Percentiles rank a stretch among this genome's conserved stretches.
Conservation (phyloP, 2,113 vertebrate species). For the Pan troglodytes region DNA sequence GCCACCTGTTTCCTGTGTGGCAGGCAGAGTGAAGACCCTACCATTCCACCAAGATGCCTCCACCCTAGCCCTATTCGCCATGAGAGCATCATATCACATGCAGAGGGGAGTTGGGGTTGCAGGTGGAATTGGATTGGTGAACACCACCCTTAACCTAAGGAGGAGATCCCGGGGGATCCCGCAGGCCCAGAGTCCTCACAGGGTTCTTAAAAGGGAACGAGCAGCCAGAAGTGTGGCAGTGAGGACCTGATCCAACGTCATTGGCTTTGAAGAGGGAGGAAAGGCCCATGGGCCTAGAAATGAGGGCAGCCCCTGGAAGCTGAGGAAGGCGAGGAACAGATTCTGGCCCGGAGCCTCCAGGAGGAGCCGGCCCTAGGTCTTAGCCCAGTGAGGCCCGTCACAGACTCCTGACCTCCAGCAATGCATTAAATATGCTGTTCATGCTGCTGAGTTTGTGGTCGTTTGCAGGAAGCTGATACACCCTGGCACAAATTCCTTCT, state of each 20-base stretch:
- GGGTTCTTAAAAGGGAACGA: not conserved
- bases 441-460: not conserved
- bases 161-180: not conserved
- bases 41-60: not conserved
- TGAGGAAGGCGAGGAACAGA: not conserved
- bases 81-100: no score
- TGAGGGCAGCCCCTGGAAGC: not conserved
- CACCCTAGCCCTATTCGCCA: no score
- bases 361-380: not conserved
- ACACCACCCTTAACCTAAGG: not conserved
- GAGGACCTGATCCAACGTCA: no score
- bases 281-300: not conserved
- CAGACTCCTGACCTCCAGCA: not conserved
- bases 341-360: not conserved
- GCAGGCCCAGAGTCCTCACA: not conserved
- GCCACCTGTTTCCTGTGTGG: not conserved
- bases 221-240: not conserved
- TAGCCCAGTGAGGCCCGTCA: rapidly evolving
- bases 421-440: not conserved
- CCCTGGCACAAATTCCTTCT: not conserved
- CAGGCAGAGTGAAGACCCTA: not conserved
- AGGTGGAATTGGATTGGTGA: not conserved
- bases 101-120: not conserved
- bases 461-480: not conserved
- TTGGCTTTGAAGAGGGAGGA: not conserved